A percentile compares a stretch with the other conserved stretches of the same genome.
Conservation (phyloP, 2,797 vertebrate species). For the Silurus aristotelis region DNA sequence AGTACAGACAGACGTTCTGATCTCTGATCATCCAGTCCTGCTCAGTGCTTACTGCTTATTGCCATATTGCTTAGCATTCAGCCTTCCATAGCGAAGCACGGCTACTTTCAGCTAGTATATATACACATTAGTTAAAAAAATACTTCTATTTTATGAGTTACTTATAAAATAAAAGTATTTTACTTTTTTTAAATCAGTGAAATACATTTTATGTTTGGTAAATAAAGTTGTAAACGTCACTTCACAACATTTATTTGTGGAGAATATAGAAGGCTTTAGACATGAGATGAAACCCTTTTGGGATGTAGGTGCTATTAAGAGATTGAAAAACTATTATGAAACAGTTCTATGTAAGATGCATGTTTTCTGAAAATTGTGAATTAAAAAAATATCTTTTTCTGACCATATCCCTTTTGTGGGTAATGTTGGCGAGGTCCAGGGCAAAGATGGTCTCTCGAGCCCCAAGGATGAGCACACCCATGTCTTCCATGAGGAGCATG, state of each 20-base stretch:
- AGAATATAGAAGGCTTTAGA: not conserved
- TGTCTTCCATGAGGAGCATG: slow-evolving; percentile 75
- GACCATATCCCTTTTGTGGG: slow-evolving; percentile 69
- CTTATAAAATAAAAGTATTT: too few relatives aligned
- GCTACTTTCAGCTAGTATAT: too few relatives aligned
- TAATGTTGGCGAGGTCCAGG: slow-evolving; percentile 73
- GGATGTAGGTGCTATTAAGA: not conserved
- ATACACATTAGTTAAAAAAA: too few relatives aligned
- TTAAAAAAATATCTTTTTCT: slow-evolving; percentile 50
- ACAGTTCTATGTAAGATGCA: not conserved
- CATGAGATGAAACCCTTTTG: not conserved
- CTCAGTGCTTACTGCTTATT: too few relatives aligned
- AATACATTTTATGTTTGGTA: not conserved
- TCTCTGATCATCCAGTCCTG: too few relatives aligned
- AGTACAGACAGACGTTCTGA: too few relatives aligned
- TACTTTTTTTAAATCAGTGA: too few relatives aligned
- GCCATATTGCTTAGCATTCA: too few relatives aligned
- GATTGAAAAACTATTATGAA: not conserved
- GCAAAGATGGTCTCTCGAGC: slow-evolving; percentile 77
- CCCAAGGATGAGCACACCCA: slow-evolving; percentile 71
- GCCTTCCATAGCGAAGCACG: too few relatives aligned
- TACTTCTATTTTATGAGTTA: too few relatives aligned
- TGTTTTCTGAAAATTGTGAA: not conserved
- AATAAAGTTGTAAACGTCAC: not conserved
- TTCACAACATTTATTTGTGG: not conserved